phyloP scores from a whole-genome alignment of 1,140 invertebrate species.

The Orius laevigatus region DNA sequence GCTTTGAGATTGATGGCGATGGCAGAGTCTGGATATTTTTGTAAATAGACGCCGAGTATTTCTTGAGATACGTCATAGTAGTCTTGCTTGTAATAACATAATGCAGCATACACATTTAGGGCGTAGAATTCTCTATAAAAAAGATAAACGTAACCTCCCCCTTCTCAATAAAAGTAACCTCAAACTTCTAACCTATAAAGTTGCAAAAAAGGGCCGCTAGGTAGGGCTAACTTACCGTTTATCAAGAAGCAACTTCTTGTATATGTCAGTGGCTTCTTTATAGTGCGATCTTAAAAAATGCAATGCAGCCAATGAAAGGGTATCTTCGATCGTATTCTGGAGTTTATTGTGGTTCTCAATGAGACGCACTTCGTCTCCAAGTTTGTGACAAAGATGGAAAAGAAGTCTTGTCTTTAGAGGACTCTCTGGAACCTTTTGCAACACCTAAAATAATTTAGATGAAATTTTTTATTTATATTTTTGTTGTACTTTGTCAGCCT shows the following conservation, averaged over 20 bases:
- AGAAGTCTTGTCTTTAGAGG: conserved; percentile 61
- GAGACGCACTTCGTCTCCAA: conserved; percentile 69
- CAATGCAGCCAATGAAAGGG: conserved; percentile 87
- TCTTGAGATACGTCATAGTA: conserved; percentile 86
- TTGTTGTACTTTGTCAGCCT: conserved; percentile 33
- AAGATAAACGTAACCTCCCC: conserved; percentile 13
- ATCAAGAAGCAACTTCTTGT: conserved; percentile 83
- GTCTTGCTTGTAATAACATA: conserved; percentile 96
- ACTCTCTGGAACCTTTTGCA: conserved; percentile 39
- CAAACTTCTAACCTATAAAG: too few species aligned
- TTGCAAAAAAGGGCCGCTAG: too few species aligned
- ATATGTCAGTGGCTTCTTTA: conserved; percentile 97
- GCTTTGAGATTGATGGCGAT: conserved; percentile 93
- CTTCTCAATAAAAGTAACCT: too few species aligned
- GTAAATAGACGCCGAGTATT: conserved; percentile 82
- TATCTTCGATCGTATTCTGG: conserved; percentile 82
- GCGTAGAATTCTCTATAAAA: conserved; percentile 73
- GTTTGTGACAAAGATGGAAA: conserved; percentile 90
- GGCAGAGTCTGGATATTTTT: conserved; percentile 82
- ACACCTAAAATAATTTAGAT: conserved; percentile 25
- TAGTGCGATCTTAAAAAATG: conserved; percentile 92
- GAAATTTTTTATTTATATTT: not conserved
- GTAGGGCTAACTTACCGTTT: conserved; percentile 66
- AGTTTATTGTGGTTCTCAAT: conserved; percentile 69
- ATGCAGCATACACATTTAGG: conserved; percentile 89